These are phyloP conservation scores for Lasioglossum lativentre DNA, from an alignment of 2,888 invertebrate species.

Conservation along the genomic window DNA sequence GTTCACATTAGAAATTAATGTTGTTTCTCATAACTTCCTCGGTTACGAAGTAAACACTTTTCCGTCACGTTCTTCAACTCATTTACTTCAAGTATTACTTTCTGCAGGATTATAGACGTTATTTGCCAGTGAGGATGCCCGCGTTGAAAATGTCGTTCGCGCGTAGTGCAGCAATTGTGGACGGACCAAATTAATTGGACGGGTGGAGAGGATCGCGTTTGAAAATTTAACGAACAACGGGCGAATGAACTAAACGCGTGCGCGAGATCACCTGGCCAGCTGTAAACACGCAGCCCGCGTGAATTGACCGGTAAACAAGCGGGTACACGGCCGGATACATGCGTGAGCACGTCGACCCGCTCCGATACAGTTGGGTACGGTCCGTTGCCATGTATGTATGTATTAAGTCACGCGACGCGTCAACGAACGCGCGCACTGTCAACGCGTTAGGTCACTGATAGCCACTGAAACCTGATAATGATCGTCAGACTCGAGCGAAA, in stretches of 20 bases:
- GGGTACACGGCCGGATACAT: neutral
- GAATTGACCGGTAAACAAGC: slow-evolving; percentile 13
- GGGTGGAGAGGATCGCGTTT: neutral
- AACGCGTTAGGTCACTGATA: slow-evolving; percentile 1
- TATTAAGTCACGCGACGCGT: neutral
- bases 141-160: neutral
- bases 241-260: neutral
- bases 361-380: neutral
- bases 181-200: neutral
- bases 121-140: no score
- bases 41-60: no score
- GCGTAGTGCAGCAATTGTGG: neutral
- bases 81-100: no score
- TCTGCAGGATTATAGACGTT: no score
- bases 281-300: neutral
- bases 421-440: neutral
- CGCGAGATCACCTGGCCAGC: neutral
- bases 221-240: neutral
- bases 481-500: neutral
- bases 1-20: no score
- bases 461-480: slow-evolving; percentile 10
- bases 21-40: no score
- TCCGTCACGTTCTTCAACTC: no score
- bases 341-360: neutral
- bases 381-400: neutral